Base-by-base conservation (phyloP, 2,797 vertebrate species). In the Xenopus petersii region DNA sequence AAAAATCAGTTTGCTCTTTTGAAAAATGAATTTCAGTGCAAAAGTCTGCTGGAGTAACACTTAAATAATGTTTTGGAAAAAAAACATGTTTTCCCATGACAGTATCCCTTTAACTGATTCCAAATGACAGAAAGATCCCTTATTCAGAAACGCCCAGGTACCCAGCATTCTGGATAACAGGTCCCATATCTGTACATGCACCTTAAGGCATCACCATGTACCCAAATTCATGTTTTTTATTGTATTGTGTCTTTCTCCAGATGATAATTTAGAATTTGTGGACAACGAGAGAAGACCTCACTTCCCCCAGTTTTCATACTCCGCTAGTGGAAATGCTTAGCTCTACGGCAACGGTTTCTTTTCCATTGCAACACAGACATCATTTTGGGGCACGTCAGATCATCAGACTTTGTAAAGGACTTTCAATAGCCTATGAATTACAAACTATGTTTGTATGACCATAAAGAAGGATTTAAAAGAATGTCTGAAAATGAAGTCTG, bases 221-320 rank as follows among this genome's bases (percentile, higher is more conserved):
- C 36, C 36, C 36, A 51, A 9, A 51, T 9, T 7, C 8, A 56
- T 58, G 0, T n/a, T 13, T 4, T 55, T 62, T 64, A 33, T 63
- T 63, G 61, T 4, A 36, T 63, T 63, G n/a, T 17, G 0, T 17
- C 10, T 11, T 12, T 11, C 84, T 64, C 1, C 89, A 98, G 96
- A 95, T 81, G 96, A 95, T 90, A 94, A 86, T 84, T 95, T 98
- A 96, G 97, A 98, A 87, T 95, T 92, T 58, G 93, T 93, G 77
- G 96, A 99, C 88, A 98, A 96, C 0, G 96, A 98, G 85, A 92
- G 94, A 86, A 92, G 96, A 86, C 96, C 97, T 63, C 97, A 98
- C 88, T 99, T 99, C 86, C 95, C 95, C 51, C 95, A 99, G 90
- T 99, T 99, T 87, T 99, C 96, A 81, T 98, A 98, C 85, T 98